Percentiles rank a stretch among this genome's conserved stretches.
Evolutionary conservation across 2,113 vertebrate species (phyloP).

Genomic region (Martes martes): DNA sequence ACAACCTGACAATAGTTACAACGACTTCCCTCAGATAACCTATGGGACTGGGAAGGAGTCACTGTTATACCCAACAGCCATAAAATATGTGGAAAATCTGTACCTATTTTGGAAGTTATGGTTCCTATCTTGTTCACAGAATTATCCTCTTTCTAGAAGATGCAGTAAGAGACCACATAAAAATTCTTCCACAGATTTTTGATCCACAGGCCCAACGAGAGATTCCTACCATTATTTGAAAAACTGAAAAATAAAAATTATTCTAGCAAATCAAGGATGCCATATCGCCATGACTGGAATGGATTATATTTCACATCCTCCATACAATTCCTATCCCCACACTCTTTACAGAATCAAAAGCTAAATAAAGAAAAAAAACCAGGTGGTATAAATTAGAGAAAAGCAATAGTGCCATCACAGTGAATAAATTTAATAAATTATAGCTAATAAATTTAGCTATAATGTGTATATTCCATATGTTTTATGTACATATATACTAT

Average conservation of each 20-base stretch:
- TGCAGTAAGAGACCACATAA: background rate
- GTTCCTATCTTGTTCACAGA: background rate
- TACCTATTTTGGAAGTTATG: background rate
- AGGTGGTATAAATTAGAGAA: background rate
- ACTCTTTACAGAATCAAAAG: background rate
- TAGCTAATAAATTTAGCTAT: background rate
- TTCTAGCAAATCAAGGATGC: background rate
- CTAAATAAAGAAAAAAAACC: conserved; percentile 10
- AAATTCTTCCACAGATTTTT: background rate
- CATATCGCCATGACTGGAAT: background rate
- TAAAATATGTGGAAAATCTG: background rate
- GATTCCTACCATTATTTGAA: background rate
- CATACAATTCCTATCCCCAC: background rate
- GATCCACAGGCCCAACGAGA: background rate
- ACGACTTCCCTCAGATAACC: background rate
- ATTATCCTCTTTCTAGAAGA: background rate
- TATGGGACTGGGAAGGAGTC: background rate
- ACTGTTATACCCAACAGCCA: background rate
- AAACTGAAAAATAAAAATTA: background rate
- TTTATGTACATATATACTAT: background rate
- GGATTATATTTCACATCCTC: background rate
- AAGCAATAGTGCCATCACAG: background rate
- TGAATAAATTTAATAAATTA: background rate
- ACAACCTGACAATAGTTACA: background rate
- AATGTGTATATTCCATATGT: background rate